These are phyloP conservation scores for Rhingia campestris DNA, from an alignment of 2,888 invertebrate genomes.

Conservation along the genomic window DNA sequence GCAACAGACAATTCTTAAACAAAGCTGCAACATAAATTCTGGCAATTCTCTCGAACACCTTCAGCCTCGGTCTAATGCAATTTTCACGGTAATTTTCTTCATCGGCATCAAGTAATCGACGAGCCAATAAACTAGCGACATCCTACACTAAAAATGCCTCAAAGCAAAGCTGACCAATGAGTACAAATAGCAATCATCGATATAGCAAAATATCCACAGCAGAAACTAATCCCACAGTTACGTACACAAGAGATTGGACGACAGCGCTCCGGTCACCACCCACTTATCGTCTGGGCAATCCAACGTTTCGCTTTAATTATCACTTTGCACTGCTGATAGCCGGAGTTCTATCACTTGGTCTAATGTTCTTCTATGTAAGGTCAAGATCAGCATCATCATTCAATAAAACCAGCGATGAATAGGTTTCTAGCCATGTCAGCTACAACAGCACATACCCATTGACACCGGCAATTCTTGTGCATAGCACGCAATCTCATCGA, in stretches of 20 bases:
- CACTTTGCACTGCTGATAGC: constrained; percentile 89
- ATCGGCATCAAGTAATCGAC: constrained; percentile 26
- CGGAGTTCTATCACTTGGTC: constrained; percentile 86
- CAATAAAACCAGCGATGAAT: constrained; percentile 77
- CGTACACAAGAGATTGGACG: constrained; percentile 91
- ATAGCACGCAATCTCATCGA: constrained; percentile 86
- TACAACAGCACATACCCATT: constrained; percentile 95
- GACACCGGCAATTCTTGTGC: constrained; percentile 86
- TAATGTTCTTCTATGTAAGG: constrained; percentile 87
- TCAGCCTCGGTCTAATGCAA: constrained; percentile 38
- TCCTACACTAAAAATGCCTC: constrained; percentile 35
- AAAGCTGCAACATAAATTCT: not conserved
- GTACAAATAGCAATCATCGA: constrained; percentile 29
- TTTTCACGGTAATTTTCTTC: not conserved
- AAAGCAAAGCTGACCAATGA: constrained; percentile 65
- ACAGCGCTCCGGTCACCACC: constrained; percentile 93
- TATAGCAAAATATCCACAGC: constrained; percentile 46
- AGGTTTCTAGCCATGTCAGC: constrained; percentile 44
- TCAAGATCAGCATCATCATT: constrained; percentile 81
- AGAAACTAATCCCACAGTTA: constrained; percentile 74
- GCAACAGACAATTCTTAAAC: not conserved
- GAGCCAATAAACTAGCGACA: constrained; percentile 12
- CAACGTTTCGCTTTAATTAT: constrained; percentile 92
- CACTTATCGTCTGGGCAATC: constrained; percentile 93
- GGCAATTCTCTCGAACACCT: not conserved